Evolutionary conservation across 2,888 invertebrate genomes (phyloP), one percentile per base, ranked within the genome.

Genomic region (Tethea ocularis): DNA sequence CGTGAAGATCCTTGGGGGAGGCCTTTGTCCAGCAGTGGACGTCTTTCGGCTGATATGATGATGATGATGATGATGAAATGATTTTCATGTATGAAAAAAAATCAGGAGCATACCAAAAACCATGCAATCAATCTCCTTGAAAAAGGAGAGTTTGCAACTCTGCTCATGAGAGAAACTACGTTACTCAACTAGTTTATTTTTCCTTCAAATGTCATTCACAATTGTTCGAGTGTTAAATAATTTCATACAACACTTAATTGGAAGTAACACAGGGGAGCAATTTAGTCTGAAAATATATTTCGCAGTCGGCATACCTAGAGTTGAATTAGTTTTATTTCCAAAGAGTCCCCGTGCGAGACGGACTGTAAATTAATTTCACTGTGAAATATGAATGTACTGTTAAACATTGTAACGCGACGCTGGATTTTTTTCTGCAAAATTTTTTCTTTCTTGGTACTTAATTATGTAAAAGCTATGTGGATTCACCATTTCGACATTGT

Each of bases 301-400:
- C 54, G 15, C 22, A 54, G 20, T 22, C 53, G 20, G 10, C 17
- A 20, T 53, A 33, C 57, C n/a, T n/a, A n/a, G n/a, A 17, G 54
- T 38, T 36, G 53, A 60, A 57, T 60, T 60, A 60, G 60, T 57
- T 57, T 57, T 36, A 59, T 56, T 54, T 36, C 22, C 17, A 51
- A 57, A 26, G 29, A 52, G 59, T 52, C 52, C 60, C 57, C 24
- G 20, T 15, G 36, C 54, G 53, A 57, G 57, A 41, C 53, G 38
- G 17, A 26, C 36, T 38, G 22, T 56, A 52, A 59, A 59, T 59
- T 59, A 59, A 59, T 59, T 59, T 52, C 38, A 20, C 17, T n/a
- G 38, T 38, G 41, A 58, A 22, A 20, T 29, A 24, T 38, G 54
- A 26, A 36, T 51, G 58, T 51, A 36, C 33, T 55, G 51, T 55